Evolutionary conservation across 2,888 invertebrate species (phyloP).

Genomic region (Megaustenia siamemsis): DNA sequence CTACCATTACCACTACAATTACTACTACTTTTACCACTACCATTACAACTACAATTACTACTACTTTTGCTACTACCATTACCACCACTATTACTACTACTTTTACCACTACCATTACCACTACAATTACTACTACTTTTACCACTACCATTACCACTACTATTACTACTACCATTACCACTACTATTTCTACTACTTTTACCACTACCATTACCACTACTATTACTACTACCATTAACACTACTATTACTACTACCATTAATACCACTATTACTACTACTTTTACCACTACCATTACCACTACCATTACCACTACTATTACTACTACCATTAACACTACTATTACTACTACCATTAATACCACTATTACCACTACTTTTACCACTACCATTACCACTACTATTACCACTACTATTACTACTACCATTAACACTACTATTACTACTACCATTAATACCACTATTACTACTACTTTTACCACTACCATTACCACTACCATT

Average conservation of each 20-base stretch:
- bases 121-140: too few species aligned
- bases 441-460: background rate
- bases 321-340: background rate
- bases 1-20: too few species aligned
- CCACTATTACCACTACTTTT: too few species aligned
- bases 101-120: too few species aligned
- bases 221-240: constrained; percentile 4
- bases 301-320: background rate
- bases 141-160: background rate
- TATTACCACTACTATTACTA: background rate
- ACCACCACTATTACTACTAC: too few species aligned
- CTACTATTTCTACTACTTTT: too few species aligned
- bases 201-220: too few species aligned
- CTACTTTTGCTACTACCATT: too few species aligned
- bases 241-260: constrained; percentile 22
- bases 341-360: background rate
- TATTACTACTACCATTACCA: background rate
- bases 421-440: background rate
- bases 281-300: background rate
- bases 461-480: background rate
- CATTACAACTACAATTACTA: too few species aligned
- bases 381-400: background rate
- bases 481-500: constrained; percentile 16
- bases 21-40: too few species aligned
- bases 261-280: too few species aligned